phyloP scores from a whole-genome alignment of 1,140 invertebrate genomes.

The Drosophila ercepeae region DNA sequence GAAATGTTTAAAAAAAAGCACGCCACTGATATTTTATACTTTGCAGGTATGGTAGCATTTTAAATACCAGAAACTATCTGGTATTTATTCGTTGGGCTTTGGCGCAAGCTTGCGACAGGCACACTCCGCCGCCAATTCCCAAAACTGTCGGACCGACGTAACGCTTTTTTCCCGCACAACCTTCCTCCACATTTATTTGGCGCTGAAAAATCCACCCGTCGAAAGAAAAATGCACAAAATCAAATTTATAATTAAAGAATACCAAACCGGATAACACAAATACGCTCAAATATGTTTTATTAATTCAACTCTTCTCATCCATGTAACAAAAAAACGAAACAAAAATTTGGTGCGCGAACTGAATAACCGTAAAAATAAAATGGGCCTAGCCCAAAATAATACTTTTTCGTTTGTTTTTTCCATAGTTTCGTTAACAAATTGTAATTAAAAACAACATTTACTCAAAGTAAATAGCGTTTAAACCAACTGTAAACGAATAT shows the following conservation, averaged over 20 bases:
- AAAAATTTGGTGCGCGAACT: conserved; percentile 45
- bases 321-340: conserved; percentile 30
- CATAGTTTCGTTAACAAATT: conserved; percentile 41
- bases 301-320: conserved; percentile 20
- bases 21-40: not conserved
- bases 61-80: not conserved
- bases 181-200: conserved; percentile 60
- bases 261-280: conserved; percentile 2
- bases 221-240: conserved; percentile 17
- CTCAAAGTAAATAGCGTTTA: conserved; percentile 27
- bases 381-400: conserved; percentile 68
- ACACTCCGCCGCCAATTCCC: conserved; percentile 62
- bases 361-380: conserved; percentile 35
- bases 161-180: conserved; percentile 71
- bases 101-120: conserved; percentile 1
- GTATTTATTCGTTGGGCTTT: not conserved
- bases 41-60: not conserved
- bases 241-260: conserved; percentile 3
- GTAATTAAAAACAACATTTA: conserved; percentile 19
- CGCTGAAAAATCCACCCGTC: conserved; percentile 54
- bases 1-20: not conserved
- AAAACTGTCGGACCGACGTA: conserved; percentile 46
- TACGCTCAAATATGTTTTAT: not conserved
- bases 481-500: conserved; percentile 26
- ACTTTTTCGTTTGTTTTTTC: conserved; percentile 62